Evolutionary conservation across 2,113 vertebrate species (phyloP).

Genomic region (Prunella himalayana): DNA sequence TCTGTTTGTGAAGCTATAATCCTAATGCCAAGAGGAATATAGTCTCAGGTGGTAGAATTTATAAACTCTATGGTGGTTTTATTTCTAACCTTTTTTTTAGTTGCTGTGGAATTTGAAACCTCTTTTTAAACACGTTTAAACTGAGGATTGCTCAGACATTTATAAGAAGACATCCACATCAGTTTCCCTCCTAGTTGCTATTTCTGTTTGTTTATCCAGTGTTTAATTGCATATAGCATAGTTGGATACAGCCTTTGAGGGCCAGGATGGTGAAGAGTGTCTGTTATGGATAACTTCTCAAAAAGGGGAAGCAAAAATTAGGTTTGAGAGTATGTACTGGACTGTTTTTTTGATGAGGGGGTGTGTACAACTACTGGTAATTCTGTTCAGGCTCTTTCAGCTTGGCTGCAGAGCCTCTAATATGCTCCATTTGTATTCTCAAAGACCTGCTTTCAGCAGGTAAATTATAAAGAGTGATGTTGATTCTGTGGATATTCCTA

Average conservation of each 20-base stretch:
- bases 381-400: neutral
- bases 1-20: neutral
- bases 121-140: neutral
- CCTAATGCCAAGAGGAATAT: neutral
- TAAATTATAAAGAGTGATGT: neutral
- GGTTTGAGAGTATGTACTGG: neutral
- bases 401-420: neutral
- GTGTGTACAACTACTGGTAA: neutral
- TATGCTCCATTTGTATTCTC: neutral
- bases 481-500: neutral
- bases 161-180: neutral
- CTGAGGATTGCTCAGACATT: neutral
- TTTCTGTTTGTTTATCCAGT: neutral
- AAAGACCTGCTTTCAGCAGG: neutral
- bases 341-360: neutral
- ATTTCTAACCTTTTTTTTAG: neutral
- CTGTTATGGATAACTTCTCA: neutral
- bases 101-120: neutral
- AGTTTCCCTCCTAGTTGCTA: neutral
- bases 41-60: neutral
- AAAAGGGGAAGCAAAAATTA: neutral
- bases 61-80: neutral
- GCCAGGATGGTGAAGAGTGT: neutral
- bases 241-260: neutral
- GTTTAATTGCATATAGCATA: neutral